Base-by-base conservation (phyloP, 2,888 invertebrate species). In the Drosophila demipolita region DNA sequence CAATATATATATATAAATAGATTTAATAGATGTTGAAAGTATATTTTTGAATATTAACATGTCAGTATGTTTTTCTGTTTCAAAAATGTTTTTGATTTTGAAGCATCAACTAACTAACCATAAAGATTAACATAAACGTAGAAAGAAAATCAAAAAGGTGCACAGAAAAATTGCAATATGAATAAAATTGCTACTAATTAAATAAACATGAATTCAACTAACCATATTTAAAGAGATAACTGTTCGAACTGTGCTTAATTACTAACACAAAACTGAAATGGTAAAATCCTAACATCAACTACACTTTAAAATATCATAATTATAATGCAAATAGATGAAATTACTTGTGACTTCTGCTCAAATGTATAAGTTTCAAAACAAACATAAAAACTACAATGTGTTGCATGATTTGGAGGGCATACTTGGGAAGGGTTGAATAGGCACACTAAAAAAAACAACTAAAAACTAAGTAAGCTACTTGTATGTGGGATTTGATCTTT, bases 391-490 rank as follows among this genome's bases (percentile, higher is more conserved):
- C 68, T 67, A 61, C 38, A 36, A 65, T 61, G 75, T 64, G 63
- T 49, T 60, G 60, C 60, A 63, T 66, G 54, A 48, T 20, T 33
- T 26, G 36, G 48, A 23, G 29, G n/a, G 29, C 17, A 35, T 2
- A 9, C 3, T 53, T 55, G 26, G 32, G 3, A 33, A 29, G 49
- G 26, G 8, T 23, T 45, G 23, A 15, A 26, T 50, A 29, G 40
- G 40, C n/a, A 48, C 32, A 59, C 33, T 40, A 54, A 64, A 23
- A 36, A 42, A 75, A 23, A 36, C 38, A 65, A 66, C 23, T 5
- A 68, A 64, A 60, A 32, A 40, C 23, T 49, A 7, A 50, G 66
- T 61, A 87, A 61, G 23, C 80, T 82, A 88, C 75, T 71, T 66
- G 64, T 65, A 53, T 65, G 58, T 68, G 50, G 71, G 52, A 58